phyloP scores from a whole-genome alignment of 2,888 invertebrate genomes.

The Chironomus riparius region DNA sequence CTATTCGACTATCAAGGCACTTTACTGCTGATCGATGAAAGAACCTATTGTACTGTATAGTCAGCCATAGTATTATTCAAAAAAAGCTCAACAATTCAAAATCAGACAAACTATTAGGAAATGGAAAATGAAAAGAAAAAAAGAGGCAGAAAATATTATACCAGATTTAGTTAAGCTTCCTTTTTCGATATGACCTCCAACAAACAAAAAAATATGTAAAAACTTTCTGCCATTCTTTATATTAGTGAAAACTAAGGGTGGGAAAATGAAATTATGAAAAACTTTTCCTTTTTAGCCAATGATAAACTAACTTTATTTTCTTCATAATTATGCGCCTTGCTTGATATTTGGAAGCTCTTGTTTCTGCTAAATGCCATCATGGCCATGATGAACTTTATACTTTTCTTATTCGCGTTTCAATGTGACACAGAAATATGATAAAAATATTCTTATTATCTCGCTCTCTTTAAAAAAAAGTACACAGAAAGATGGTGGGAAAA shows the following conservation, averaged over 20 bases:
- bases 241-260: not conserved
- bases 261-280: not conserved
- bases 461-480: not conserved
- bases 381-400: not conserved
- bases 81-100: no score
- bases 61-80: no score
- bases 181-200: not conserved
- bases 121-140: not conserved
- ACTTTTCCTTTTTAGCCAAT: not conserved
- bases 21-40: no score
- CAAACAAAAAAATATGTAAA: not conserved
- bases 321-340: constrained; percentile 4
- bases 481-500: not conserved
- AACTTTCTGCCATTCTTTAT: not conserved
- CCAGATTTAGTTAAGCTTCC: not conserved
- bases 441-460: not conserved
- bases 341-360: not conserved
- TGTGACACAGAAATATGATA: not conserved
- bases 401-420: not conserved
- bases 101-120: not conserved
- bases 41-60: no score
- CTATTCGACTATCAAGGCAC: no score
- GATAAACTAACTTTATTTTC: constrained; percentile 14
- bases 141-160: not conserved
- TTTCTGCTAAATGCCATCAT: not conserved